Evolutionary conservation across 2,113 vertebrate species (phyloP).

Genomic region (Zosterops borbonicus): DNA sequence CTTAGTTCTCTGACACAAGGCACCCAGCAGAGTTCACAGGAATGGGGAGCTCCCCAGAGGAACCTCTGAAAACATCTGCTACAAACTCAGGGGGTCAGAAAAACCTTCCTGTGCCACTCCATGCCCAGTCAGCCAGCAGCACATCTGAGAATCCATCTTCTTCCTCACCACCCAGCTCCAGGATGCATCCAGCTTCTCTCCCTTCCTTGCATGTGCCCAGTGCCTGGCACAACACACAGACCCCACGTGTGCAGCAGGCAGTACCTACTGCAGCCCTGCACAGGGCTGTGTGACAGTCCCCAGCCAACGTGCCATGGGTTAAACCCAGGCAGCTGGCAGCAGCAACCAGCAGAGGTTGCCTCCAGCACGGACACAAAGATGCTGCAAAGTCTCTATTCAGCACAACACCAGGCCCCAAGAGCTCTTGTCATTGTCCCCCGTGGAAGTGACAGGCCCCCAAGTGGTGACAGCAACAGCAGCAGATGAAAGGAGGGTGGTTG

Average conservation of each 20-base stretch:
- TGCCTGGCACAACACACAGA: background rate
- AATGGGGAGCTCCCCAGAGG: background rate
- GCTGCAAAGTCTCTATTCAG: background rate
- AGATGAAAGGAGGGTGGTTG: conserved; percentile 58
- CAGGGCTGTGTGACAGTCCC: background rate
- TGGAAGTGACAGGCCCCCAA: conserved; percentile 69
- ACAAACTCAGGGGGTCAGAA: background rate
- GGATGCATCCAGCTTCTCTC: background rate
- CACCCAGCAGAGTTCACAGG: background rate
- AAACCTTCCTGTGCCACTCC: background rate
- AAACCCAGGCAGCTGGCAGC: background rate
- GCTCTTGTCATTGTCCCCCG: conserved; percentile 58
- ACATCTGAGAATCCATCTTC: background rate
- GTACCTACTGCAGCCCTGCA: background rate
- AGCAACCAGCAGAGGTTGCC: background rate
- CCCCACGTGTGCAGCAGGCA: background rate
- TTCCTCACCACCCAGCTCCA: background rate
- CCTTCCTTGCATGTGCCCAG: background rate
- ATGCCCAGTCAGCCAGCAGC: background rate
- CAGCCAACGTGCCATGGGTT: background rate
- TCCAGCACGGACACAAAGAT: background rate
- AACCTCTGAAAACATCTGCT: background rate
- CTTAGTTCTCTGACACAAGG: background rate
- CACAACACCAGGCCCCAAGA: background rate
- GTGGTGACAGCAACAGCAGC: conserved; percentile 73